Evolutionary conservation across 1,140 invertebrate genomes (phyloP), one percentile per base, ranked within the genome.

Genomic region (Euwallacea similis): DNA sequence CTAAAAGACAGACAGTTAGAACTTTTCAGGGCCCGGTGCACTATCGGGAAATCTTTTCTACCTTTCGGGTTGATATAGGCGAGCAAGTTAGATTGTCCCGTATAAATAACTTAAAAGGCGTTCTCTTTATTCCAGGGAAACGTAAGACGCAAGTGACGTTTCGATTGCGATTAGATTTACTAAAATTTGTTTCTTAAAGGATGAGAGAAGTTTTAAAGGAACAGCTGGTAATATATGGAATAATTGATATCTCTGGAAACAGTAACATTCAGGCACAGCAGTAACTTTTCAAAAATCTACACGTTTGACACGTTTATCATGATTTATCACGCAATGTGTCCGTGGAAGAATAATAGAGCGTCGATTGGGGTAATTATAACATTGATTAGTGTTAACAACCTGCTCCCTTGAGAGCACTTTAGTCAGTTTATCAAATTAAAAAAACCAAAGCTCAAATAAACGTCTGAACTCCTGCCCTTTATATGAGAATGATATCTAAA

Each of bases 1-100:
- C 46, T 50, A 50, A 50, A 50, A 50, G 46, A 50, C 46, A 50
- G 46, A 50, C 46, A 50, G 46, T 50, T 50, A 50, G 46, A 50
- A 10, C 9, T 50, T 50, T 50, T 50, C 46, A 10, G 13, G 46
- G 46, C 9, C 46, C 13, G 9, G 46, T 50, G 9, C 9, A 50
- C 46, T 50, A 50, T 50, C 46, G 13, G 9, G 46, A 50, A 50
- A 50, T 50, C 46, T 50, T 50, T 50, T 50, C 13, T 10, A 11
- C 9, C 46, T 13, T 50, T 13, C 46, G 9, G 46, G 46, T 50
- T 50, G 46, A 50, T 50, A 11, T 10, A 10, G 13, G 46, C 13
- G 13, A 13, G 9, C 46, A 33, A 33, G 9, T 50, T 50, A 50
- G 13, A 11, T 50, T 10, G 9, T 50, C 46, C 46, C 46, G 46